phyloP scores from a whole-genome alignment of 2,113 vertebrate genomes.

The Hippoglossus stenolepis region DNA sequence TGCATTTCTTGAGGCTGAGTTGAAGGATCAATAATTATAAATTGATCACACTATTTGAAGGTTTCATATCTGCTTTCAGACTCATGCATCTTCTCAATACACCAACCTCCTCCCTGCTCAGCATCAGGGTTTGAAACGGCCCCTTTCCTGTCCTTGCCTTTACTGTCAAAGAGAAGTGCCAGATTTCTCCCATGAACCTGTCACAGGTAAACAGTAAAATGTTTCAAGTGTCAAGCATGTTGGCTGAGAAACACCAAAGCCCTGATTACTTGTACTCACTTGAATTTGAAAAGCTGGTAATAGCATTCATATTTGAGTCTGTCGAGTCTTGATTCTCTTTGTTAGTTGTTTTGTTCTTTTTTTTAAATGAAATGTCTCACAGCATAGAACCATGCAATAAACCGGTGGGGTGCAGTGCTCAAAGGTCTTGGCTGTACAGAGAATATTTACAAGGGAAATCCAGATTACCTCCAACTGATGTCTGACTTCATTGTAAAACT shows the following conservation, averaged over 20 bases:
- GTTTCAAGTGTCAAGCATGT: not conserved
- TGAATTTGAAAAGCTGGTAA: not conserved
- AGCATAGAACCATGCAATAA: not conserved
- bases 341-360: too few relatives aligned
- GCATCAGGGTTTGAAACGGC: too few relatives aligned
- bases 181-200: not conserved
- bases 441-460: conserved; percentile 1
- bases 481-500: not conserved
- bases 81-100: not conserved
- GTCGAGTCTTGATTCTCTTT: too few relatives aligned
- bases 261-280: not conserved
- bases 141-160: not conserved
- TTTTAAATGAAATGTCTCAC: not conserved
- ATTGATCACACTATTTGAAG: not conserved
- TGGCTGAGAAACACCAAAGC: not conserved
- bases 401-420: not conserved
- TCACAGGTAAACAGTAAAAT: not conserved
- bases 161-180: not conserved
- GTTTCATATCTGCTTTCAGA: not conserved
- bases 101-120: too few relatives aligned
- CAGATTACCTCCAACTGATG: not conserved
- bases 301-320: not conserved
- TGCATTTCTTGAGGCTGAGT: conserved; percentile 10
- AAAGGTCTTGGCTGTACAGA: not conserved
- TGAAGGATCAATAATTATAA: not conserved